A percentile compares a stretch with the other conserved stretches of the same genome.
Evolutionary conservation across 2,888 invertebrate genomes (phyloP).

Genomic region (Hoplodrina ambigua): DNA sequence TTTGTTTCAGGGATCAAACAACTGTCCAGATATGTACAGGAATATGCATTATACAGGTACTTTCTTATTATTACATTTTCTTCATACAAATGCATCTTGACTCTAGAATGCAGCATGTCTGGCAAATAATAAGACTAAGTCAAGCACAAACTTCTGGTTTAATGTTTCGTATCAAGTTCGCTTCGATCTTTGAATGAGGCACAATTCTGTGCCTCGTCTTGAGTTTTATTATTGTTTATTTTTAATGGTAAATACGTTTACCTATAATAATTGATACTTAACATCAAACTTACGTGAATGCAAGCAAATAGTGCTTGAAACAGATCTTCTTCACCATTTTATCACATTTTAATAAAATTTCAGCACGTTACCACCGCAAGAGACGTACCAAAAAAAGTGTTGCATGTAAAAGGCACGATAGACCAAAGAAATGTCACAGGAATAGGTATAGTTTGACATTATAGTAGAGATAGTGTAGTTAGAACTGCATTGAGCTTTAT

Average conservation of each 20-base stretch:
- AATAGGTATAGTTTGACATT: conserved; percentile 79
- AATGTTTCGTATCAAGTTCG: conserved; percentile 45
- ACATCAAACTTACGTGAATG: conserved; percentile 10
- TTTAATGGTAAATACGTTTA: not conserved
- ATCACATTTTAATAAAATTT: conserved; percentile 65
- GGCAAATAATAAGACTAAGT: not conserved
- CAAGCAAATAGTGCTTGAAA: conserved; percentile 16
- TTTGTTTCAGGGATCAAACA: conserved; percentile 85
- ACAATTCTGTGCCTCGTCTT: conserved; percentile 2
- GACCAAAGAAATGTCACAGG: conserved; percentile 86
- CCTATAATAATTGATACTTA: conserved; percentile 31
- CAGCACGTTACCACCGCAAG: conserved; percentile 86
- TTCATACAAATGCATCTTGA: conserved; percentile 49
- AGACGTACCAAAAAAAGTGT: conserved; percentile 87
- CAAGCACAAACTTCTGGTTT: conserved; percentile 6
- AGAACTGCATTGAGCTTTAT: not conserved
- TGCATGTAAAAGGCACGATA: conserved; percentile 86
- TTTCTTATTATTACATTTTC: conserved; percentile 20
- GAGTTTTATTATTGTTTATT: conserved; percentile 3
- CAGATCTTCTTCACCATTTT: conserved; percentile 12
- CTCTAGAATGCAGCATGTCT: conserved; percentile 54
- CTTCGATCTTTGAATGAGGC: conserved; percentile 10
- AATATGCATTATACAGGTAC: conserved; percentile 97
- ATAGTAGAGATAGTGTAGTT: conserved; percentile 23
- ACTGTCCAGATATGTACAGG: conserved; percentile 97